Evolutionary conservation across 2,797 vertebrate species (phyloP).

Genomic region (Amniataba percoides): DNA sequence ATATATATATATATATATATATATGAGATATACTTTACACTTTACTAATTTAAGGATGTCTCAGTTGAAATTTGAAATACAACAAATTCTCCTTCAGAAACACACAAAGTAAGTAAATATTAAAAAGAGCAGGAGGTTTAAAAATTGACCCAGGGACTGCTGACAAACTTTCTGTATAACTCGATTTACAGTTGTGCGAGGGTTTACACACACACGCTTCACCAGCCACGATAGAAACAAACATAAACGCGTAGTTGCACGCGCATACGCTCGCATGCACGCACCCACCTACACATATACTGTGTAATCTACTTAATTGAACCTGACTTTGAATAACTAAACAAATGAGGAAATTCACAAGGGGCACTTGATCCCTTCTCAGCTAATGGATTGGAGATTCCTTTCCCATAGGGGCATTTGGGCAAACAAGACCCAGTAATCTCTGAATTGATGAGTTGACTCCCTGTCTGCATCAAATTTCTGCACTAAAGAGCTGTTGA

Average conservation of each 20-base stretch:
- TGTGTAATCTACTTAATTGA: conserved; percentile 86
- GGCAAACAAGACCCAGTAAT: conserved; percentile 86
- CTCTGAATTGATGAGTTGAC: conserved; percentile 84
- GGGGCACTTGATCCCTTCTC: conserved; percentile 83
- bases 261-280: conserved; percentile 21
- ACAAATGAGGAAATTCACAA: conserved; percentile 86
- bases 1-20: no score
- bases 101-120: not conserved
- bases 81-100: conserved; percentile 8
- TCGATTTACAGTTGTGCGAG: not conserved
- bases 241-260: conserved; percentile 43
- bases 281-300: conserved; percentile 53
- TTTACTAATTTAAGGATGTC: not conserved
- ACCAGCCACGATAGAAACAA: conserved; percentile 30
- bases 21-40: no score
- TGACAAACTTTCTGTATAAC: conserved; percentile 15
- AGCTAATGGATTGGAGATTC: conserved; percentile 87
- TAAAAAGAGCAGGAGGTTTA: conserved; percentile 7
- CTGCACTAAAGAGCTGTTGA: conserved; percentile 82
- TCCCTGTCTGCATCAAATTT: conserved; percentile 84
- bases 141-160: not conserved
- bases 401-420: conserved; percentile 82
- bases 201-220: not conserved
- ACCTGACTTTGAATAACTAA: conserved; percentile 87
- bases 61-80: not conserved